Base-by-base conservation (phyloP, 1,140 invertebrate genomes). In the Bombus breviceps region DNA sequence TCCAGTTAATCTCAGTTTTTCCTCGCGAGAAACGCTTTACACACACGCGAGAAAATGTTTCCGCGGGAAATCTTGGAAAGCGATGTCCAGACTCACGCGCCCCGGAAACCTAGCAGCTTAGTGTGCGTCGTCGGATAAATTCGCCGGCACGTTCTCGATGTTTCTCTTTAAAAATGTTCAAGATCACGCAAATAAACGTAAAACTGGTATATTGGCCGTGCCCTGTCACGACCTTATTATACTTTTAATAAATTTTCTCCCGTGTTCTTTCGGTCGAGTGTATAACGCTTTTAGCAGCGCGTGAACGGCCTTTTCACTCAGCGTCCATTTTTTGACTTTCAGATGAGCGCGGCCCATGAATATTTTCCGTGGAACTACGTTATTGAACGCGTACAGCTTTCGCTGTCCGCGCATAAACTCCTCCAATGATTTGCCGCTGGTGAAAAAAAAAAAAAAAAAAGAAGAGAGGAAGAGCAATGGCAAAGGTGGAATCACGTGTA, bases 241-340 rank as follows among this genome's bases (percentile, higher is more conserved):
- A 28, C 76, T 80, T 80, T 85, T 85, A 85, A 85, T 85, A 80
- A 80, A 85, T 80, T 80, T 73, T 41, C 47, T 47, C 15, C 28
- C n/a, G 47, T 39, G 66, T 62, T 47, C 66, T 37, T 47, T 32
- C 53, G 39, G 39, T 32, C 57, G 66, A 25, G 39, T 68, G 37
- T 64, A 59, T 59, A 80, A 80, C 53, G 59, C 57, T 72, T 80
- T 85, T 80, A 72, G 68, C 76, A 18, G 66, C 66, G 41, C 47
- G 57, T 68, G 47, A 66, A 12, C 76, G 47, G 39, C 53, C 53
- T 62, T 79, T 59, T 39, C 68, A 59, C 53, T 37, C 43, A 39
- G n/a, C 64, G 53, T 47, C 68, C 68, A 80, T 80, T 85, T 85
- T 85, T 85, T 85, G 76, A 85, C 83, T 85, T 85, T 85, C 68